Conservation (phyloP, 2,888 invertebrate genomes). For the Lucinisca nassula region DNA sequence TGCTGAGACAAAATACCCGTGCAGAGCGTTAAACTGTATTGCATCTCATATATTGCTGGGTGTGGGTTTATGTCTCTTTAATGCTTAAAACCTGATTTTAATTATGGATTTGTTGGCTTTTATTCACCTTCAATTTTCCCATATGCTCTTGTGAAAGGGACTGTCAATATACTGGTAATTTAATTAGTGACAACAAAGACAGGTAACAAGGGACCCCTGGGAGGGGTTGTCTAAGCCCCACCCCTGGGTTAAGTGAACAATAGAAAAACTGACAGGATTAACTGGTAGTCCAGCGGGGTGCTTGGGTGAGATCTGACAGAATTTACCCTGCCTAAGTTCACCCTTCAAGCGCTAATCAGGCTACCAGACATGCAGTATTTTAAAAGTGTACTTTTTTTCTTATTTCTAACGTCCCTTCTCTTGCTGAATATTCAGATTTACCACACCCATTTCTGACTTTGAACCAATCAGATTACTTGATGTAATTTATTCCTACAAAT, state of each 20-base stretch:
- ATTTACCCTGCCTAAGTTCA: too few species aligned
- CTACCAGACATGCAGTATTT: too few species aligned
- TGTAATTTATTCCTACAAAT: too few species aligned
- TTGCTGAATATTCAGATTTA: too few species aligned
- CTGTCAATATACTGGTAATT: constrained; percentile 1
- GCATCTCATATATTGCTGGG: too few species aligned
- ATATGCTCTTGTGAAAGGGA: background rate
- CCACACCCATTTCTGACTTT: too few species aligned
- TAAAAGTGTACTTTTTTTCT: too few species aligned
- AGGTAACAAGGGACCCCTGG: background rate
- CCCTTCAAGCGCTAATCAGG: too few species aligned
- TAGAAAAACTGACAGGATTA: background rate
- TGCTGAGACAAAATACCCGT: too few species aligned
- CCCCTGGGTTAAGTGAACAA: background rate
- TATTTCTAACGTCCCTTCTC: too few species aligned
- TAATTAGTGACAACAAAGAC: constrained; percentile 9
- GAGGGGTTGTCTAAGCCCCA: background rate
- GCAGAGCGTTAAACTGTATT: too few species aligned
- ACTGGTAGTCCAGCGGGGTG: background rate
- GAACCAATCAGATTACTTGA: too few species aligned
- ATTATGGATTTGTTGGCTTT: background rate
- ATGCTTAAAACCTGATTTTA: background rate
- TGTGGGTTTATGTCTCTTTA: background rate
- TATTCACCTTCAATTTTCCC: background rate
- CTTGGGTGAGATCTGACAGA: background rate